A percentile compares a stretch with the other conserved stretches of the same genome.
These are phyloP conservation scores for Diachasmimorpha longicaudata DNA, from an alignment of 1,140 invertebrate genomes.

Conservation along the genomic window DNA sequence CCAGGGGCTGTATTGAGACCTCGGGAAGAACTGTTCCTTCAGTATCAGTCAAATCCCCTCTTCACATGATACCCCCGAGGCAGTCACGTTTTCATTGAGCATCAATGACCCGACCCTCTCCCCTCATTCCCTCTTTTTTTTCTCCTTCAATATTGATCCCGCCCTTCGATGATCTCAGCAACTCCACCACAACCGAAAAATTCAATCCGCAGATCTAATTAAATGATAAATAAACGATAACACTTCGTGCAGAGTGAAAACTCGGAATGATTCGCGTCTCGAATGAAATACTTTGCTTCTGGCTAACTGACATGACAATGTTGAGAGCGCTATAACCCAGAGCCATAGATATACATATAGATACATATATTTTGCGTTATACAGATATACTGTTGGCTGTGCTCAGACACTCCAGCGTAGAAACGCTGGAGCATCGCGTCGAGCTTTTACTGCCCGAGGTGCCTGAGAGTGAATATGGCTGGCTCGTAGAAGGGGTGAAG, in stretches of 20 bases:
- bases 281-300: slow-evolving; percentile 24
- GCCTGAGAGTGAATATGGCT: slow-evolving; percentile 2
- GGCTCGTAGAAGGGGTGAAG: background rate
- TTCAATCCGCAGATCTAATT: background rate
- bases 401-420: background rate
- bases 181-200: background rate
- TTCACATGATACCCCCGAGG: background rate
- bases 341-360: slow-evolving; percentile 1
- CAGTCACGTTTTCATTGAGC: slow-evolving; percentile 18
- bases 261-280: background rate
- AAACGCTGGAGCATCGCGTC: background rate
- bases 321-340: slow-evolving; percentile 17
- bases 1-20: background rate
- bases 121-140: background rate
- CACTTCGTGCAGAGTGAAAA: background rate
- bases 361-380: slow-evolving; percentile 1
- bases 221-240: background rate
- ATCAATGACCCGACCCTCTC: background rate
- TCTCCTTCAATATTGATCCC: background rate
- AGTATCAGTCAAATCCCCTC: background rate
- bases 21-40: background rate
- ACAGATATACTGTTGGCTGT: background rate
- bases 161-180: background rate
- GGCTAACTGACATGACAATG: slow-evolving; percentile 24
- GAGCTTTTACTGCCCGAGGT: slow-evolving; percentile 22